A percentile compares a stretch with the other conserved stretches of the same genome.
Evolutionary conservation across 53 echinoderm and acorn worm genomes (phyloP).

Genomic region (Hippasteria phrygiana): DNA sequence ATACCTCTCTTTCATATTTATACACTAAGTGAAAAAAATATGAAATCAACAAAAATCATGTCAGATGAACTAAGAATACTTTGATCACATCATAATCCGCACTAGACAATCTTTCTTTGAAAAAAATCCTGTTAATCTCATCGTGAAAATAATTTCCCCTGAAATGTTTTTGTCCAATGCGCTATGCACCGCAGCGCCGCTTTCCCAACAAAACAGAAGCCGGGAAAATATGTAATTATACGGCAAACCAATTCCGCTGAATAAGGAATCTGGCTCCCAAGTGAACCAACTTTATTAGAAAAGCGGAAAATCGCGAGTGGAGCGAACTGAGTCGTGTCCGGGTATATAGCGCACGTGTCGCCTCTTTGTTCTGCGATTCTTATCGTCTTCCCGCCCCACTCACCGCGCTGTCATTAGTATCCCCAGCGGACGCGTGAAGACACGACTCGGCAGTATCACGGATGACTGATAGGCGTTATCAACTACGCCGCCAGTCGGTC

Average conservation of each 20-base stretch:
- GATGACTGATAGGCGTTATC: conserved; percentile 23
- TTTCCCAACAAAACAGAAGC: not conserved
- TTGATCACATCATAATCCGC: too few relatives aligned
- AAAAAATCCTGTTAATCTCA: too few relatives aligned
- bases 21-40: too few relatives aligned
- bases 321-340: not conserved
- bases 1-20: too few relatives aligned
- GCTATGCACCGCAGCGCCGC: not conserved
- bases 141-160: too few relatives aligned
- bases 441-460: conserved; percentile 35
- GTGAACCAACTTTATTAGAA: not conserved
- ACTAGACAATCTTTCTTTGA: too few relatives aligned
- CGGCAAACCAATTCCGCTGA: not conserved
- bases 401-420: not conserved
- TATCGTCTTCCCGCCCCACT: conserved; percentile 11
- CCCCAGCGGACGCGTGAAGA: not conserved
- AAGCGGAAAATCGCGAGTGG: not conserved
- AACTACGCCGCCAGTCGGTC: conserved; percentile 1
- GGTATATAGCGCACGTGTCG: not conserved
- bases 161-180: too few relatives aligned
- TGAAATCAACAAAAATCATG: too few relatives aligned
- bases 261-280: not conserved
- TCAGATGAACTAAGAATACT: too few relatives aligned
- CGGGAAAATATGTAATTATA: not conserved
- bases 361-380: conserved; percentile 14